Conservation (phyloP, 2,888 invertebrate genomes). For the Colletes collaris region DNA sequence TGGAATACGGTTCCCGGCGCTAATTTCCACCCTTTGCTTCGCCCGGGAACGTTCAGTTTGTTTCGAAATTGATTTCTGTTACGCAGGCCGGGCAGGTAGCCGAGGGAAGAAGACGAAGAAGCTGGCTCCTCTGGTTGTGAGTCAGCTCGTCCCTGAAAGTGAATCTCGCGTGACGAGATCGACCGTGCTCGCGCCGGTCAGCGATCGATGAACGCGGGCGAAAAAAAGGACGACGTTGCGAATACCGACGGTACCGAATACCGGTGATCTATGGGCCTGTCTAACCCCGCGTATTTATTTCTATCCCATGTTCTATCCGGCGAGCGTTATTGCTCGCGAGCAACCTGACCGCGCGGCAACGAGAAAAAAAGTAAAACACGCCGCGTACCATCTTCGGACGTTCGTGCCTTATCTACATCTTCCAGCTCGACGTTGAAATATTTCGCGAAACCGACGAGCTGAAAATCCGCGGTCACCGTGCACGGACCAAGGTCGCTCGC, state of each 20-base stretch:
- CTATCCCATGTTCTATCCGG: constrained; percentile 27
- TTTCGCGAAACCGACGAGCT: constrained; percentile 41
- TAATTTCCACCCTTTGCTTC: background rate
- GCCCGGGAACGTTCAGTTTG: too few species aligned
- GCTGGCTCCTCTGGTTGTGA: constrained; percentile 13
- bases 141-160: constrained; percentile 56
- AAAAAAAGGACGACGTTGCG: constrained; percentile 28
- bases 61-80: too few species aligned
- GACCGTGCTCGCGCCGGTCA: constrained; percentile 17
- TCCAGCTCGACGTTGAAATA: constrained; percentile 47
- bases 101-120: background rate
- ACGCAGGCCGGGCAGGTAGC: too few species aligned
- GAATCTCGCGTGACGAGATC: constrained; percentile 55
- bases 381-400: constrained; percentile 36
- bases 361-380: constrained; percentile 45
- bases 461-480: constrained; percentile 20
- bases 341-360: constrained; percentile 8
- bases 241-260: constrained; percentile 54
- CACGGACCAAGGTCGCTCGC: constrained; percentile 17
- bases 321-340: constrained; percentile 28
- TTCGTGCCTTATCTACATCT: constrained; percentile 51
- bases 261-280: constrained; percentile 49
- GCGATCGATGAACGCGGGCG: constrained; percentile 41
- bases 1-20: too few species aligned
- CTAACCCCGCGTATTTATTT: constrained; percentile 48